Evolutionary conservation across 2,797 vertebrate species (phyloP), one percentile per base, ranked within the genome.

Genomic region (Epinephelus coioides): DNA sequence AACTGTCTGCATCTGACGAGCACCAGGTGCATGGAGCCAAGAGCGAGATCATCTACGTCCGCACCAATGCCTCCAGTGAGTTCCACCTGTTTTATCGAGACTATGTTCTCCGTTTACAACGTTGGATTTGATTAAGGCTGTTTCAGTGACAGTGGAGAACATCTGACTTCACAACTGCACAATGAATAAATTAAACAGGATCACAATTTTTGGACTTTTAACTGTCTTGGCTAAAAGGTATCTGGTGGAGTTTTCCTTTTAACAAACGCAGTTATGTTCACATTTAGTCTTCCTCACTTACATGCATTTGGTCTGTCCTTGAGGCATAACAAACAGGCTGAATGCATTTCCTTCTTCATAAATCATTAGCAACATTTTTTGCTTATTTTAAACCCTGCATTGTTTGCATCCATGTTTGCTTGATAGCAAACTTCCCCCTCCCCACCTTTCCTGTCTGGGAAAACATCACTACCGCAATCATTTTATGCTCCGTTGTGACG

Each of bases 41-140:
- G 94, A 99, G 97, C 1, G 93, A 98, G 70, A 99, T 99, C 89
- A 97, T 98, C 91, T 99, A 99, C 0, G 92, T 99, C 69, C 96
- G 97, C 82, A 99, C 98, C 73, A 94, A 96, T 0, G 97, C 98
- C 81, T 96, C 96, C 0, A 96, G 98, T 99, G 86, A 96, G 98
- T 95, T 9, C 34, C 34, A 34, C 34, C 27, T 34, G 34, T 34
- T 34, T 8, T 34, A 34, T 34, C 6, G 7, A 34, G 44, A 54
- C 1, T 46, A 60, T 38, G 21, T 17, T 14, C 19, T 65, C 6
- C 21, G 6, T 21, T 62, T 62, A 9, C 12, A 43, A 43, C 3
- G 2, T 23, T 19, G 25, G 11, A 55, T 56, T 49, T 69, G 5
- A 47, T 34, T 6, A 6, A 66, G n/a, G 6, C 67, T 25, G 19